Conservation (phyloP, 2,113 vertebrate species). For the Chauna torquata region DNA sequence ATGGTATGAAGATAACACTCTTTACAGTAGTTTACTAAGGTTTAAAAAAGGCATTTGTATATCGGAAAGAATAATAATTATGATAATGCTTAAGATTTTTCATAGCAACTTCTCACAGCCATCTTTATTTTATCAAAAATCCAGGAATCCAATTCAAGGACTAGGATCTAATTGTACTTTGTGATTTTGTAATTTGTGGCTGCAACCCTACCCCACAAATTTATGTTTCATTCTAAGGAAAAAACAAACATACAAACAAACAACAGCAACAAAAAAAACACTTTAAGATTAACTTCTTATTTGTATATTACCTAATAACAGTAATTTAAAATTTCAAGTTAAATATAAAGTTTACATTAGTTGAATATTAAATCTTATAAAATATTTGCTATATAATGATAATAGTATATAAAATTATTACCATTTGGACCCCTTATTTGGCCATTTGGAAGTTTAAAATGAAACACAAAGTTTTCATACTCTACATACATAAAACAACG, state of each 20-base stretch:
- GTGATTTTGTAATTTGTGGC: not conserved
- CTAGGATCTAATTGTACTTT: not conserved
- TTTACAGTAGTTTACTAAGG: not conserved
- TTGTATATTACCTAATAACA: not conserved
- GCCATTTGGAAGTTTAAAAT: not conserved
- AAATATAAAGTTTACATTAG: not conserved
- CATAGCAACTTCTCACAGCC: not conserved
- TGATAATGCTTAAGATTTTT: not conserved
- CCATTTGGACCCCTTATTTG: not conserved
- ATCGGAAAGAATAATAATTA: not conserved
- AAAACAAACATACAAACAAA: not conserved
- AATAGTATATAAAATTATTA: not conserved
- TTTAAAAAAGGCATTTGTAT: not conserved
- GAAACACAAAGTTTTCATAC: not conserved
- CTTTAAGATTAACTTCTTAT: not conserved
- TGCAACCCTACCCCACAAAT: not conserved
- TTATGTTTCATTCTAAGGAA: not conserved
- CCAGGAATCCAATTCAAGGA: not conserved
- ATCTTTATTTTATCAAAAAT: not conserved
- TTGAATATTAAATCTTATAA: not conserved
- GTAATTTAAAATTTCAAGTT: not conserved
- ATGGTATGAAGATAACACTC: not conserved
- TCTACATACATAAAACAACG: not conserved
- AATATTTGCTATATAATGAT: not conserved
- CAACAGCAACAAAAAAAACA: not conserved